Evolutionary conservation across 2,113 vertebrate species (phyloP).

Genomic region (Ceuthmochares aereus): DNA sequence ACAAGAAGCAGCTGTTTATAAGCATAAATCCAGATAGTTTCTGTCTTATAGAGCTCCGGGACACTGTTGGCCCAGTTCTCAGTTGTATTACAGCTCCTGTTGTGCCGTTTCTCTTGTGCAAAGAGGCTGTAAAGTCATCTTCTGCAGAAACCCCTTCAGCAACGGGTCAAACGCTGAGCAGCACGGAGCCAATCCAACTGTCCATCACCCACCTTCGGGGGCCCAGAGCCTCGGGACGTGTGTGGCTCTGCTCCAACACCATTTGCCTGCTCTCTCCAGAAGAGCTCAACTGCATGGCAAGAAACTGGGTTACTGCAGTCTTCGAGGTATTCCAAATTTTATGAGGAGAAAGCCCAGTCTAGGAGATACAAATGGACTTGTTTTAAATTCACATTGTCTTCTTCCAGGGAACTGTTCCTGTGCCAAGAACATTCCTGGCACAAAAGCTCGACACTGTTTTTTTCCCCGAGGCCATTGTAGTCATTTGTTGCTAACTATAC

Average conservation of each 20-base stretch:
- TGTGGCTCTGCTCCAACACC: neutral
- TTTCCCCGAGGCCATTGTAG: neutral
- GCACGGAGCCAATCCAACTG: fast-evolving
- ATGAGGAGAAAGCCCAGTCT: neutral
- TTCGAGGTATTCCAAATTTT: neutral
- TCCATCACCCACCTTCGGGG: fast-evolving
- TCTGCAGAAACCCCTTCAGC: neutral
- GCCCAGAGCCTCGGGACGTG: neutral
- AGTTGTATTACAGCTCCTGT: neutral
- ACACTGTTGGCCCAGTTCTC: constrained; percentile 46
- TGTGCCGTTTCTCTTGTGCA: neutral
- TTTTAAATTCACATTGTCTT: neutral
- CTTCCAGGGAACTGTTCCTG: neutral
- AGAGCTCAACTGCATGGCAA: neutral
- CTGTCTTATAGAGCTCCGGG: constrained; percentile 24
- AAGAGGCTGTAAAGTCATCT: neutral
- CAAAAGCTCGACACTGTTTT: neutral
- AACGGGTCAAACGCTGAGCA: neutral
- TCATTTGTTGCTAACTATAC: neutral
- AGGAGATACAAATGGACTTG: neutral
- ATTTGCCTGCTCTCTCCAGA: neutral
- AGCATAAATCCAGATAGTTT: constrained; percentile 14
- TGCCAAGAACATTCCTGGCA: neutral
- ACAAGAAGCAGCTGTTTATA: constrained; percentile 36
- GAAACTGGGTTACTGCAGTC: neutral